These are phyloP conservation scores for Enteromius fasciolatus DNA, from an alignment of 2,797 vertebrate species.

Conservation along the genomic window DNA sequence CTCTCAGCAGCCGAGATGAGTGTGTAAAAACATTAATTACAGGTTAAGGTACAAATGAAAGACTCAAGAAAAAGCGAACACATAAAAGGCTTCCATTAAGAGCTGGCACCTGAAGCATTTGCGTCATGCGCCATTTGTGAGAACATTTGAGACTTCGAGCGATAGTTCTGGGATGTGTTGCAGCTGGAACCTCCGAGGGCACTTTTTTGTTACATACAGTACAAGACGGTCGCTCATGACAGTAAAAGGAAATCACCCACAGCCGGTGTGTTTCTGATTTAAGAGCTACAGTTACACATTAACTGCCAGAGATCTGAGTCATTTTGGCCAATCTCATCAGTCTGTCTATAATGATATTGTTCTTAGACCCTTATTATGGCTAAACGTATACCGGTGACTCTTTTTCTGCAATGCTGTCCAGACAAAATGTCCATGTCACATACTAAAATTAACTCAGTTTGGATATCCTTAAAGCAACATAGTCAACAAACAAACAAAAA, in stretches of 20 bases:
- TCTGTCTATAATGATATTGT: conserved; percentile 6
- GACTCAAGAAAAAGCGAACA: conserved; percentile 65
- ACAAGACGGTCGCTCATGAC: conserved; percentile 11
- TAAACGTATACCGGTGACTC: background rate
- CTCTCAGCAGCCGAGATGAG: conserved; percentile 60
- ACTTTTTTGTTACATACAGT: conserved; percentile 12
- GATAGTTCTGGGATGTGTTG: conserved; percentile 73
- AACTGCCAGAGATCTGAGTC: conserved; percentile 17
- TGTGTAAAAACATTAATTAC: conserved; percentile 66
- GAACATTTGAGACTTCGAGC: conserved; percentile 72
- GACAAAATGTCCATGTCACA: background rate
- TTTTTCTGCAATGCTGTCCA: background rate
- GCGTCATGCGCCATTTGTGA: conserved; percentile 76
- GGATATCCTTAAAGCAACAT: background rate
- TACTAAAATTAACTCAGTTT: background rate
- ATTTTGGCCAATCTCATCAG: conserved; percentile 17
- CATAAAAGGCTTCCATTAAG: conserved; percentile 75
- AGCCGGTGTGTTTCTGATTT: conserved; percentile 21
- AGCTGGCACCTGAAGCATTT: conserved; percentile 70
- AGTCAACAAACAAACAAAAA: background rate
- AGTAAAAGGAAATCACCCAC: conserved; percentile 14
- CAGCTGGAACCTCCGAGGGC: conserved; percentile 61
- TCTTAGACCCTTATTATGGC: background rate
- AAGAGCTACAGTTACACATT: background rate
- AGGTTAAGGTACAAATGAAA: conserved; percentile 70